Evolutionary conservation across 2,888 invertebrate genomes (phyloP), one percentile per base, ranked within the genome.

Genomic region (Formica aserva): DNA sequence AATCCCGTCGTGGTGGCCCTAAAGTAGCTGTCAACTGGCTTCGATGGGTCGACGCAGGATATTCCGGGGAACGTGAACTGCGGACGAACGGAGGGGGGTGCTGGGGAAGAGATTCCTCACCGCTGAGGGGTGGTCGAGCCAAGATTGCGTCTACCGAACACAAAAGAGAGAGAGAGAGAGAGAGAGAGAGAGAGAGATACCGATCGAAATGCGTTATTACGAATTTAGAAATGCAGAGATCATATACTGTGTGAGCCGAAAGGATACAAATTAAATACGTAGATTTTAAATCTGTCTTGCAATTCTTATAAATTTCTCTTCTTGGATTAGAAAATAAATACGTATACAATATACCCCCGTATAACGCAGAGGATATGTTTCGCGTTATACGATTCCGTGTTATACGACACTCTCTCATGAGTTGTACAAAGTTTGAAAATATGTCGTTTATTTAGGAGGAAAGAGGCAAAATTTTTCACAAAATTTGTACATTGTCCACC

Each of bases 21-120:
- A 18, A 45, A 26, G 52, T 11, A 3, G 29, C 52, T 29, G 8
- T 13, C 57, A 9, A 35, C 32, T 26, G 26, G 29, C 62, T 29
- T 52, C 15, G 26, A 78, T 29, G 29, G 62, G 52, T 65, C 29
- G 69, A 76, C 65, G 75, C 65, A 62, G 76, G 66, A 75, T 29
- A 65, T 83, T 63, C 65, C 29, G 86, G 63, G 60, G 80, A 85
- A 77, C 82, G 82, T 82, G 86, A 86, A 82, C 66, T 74, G 71
- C 38, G 62, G 82, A 86, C 35, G 35, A 72, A 90, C 85, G 89
- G 89, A 89, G 89, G 90, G 89, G 89, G 89, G 89, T 86, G 45
- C 48, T 66, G 63, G 67, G 85, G 85, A 71, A 78, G 63, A 41
- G 77, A 41, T 29, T 48, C 69, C 82, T 74, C 72, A 65, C 26